Evolutionary conservation across 2,113 vertebrate species (phyloP).

Genomic region (Nannobrachium achirus): DNA sequence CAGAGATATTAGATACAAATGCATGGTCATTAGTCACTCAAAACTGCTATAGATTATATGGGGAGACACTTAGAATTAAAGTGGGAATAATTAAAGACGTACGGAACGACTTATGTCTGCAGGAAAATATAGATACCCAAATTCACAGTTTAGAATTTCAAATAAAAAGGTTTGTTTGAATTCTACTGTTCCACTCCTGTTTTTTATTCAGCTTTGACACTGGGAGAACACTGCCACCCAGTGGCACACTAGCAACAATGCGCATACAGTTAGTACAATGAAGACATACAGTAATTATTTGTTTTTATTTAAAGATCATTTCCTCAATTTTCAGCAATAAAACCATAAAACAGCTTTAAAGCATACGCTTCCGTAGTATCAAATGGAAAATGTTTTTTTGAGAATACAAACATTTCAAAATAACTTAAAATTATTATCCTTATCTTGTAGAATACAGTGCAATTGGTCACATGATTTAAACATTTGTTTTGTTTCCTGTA

Average conservation of each 20-base stretch:
- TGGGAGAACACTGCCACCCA: conserved; percentile 52
- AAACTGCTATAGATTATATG: conserved; percentile 4
- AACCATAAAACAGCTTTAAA: background rate
- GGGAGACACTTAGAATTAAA: background rate
- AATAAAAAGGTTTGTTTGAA: conserved; percentile 47
- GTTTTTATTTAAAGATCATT: background rate
- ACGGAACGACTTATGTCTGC: background rate
- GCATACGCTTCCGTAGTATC: no score
- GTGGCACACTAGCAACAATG: conserved; percentile 43
- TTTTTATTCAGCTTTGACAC: conserved; percentile 8
- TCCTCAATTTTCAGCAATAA: background rate
- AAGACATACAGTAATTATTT: background rate
- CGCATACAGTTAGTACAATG: conserved; percentile 17
- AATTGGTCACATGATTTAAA: no score
- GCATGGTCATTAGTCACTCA: background rate
- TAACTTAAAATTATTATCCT: no score
- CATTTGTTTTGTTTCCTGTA: no score
- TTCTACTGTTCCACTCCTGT: conserved; percentile 36
- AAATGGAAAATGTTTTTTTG: no score
- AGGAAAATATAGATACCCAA: conserved; percentile 18
- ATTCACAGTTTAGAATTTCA: conserved; percentile 24
- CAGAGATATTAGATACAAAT: conserved; percentile 20
- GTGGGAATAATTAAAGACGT: background rate
- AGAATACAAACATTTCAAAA: no score
- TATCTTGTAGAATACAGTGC: no score